These are phyloP conservation scores for Cerceris ruficornis DNA, from an alignment of 2,888 invertebrate genomes.

Conservation along the genomic window DNA sequence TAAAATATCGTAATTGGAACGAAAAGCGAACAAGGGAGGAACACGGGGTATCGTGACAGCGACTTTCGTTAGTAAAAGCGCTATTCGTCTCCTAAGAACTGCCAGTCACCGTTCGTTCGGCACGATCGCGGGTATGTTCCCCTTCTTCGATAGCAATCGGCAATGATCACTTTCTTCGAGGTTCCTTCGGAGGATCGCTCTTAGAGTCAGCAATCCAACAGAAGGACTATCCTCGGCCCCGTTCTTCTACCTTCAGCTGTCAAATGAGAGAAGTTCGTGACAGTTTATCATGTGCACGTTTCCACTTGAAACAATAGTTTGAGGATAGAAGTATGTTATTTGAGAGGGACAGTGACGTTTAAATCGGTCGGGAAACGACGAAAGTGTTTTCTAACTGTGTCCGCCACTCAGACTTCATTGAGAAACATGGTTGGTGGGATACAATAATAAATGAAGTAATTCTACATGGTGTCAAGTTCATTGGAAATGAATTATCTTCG, in stretches of 20 bases:
- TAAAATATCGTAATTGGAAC: background rate
- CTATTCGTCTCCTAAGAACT: constrained; percentile 40
- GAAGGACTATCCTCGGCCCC: constrained; percentile 44
- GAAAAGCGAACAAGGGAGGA: constrained; percentile 22
- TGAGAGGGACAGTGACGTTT: background rate
- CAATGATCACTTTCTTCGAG: constrained; percentile 72
- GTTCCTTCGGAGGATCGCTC: constrained; percentile 48
- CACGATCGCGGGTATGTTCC: constrained; percentile 47
- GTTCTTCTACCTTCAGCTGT: constrained; percentile 1
- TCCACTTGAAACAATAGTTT: background rate
- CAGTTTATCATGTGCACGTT: background rate
- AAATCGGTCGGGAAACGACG: no score
- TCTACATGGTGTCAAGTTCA: constrained; percentile 25
- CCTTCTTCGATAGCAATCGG: constrained; percentile 54
- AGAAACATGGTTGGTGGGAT: constrained; percentile 10
- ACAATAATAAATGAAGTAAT: constrained; percentile 11
- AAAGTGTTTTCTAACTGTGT: no score
- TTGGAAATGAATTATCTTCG: constrained; percentile 63
- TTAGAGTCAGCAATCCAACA: constrained; percentile 40
- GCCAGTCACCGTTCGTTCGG: constrained; percentile 42
- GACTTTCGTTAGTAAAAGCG: constrained; percentile 56
- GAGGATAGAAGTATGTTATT: background rate
- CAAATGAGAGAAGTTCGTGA: background rate
- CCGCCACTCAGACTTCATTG: background rate
- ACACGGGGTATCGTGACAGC: background rate